phyloP scores from a whole-genome alignment of 2,113 vertebrate species.

The Hippocampus guttulatus region DNA sequence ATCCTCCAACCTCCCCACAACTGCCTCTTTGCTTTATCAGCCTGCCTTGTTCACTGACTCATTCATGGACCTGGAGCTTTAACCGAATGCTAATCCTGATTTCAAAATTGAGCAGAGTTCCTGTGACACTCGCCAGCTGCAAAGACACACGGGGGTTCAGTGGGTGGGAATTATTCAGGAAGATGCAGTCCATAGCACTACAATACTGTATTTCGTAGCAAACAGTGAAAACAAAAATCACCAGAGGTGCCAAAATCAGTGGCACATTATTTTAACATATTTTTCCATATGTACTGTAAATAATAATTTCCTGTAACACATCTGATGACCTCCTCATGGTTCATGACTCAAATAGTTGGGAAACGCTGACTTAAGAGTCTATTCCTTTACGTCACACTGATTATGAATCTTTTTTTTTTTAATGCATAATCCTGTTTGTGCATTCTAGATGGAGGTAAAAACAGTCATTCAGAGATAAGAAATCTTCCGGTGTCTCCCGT shows the following conservation, averaged over 20 bases:
- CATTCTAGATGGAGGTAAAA: neutral
- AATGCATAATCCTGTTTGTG: neutral
- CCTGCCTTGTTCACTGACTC: slow-evolving; percentile 50
- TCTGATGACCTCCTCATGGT: too few relatives aligned
- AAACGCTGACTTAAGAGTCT: neutral
- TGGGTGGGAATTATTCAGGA: slow-evolving; percentile 9
- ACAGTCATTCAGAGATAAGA: neutral
- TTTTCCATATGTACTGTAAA: too few relatives aligned
- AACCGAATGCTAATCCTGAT: slow-evolving; percentile 58
- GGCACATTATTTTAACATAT: too few relatives aligned
- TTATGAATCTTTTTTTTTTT: too few relatives aligned
- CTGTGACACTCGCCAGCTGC: slow-evolving; percentile 27
- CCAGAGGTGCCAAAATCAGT: too few relatives aligned
- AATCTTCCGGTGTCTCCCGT: neutral
- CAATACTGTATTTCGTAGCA: neutral
- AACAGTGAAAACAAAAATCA: neutral
- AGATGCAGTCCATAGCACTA: neutral
- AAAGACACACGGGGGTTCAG: slow-evolving; percentile 24
- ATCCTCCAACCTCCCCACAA: too few relatives aligned
- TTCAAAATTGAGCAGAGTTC: slow-evolving; percentile 48
- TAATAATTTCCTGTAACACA: too few relatives aligned
- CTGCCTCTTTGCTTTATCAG: neutral
- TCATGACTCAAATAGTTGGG: too few relatives aligned
- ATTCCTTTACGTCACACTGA: neutral
- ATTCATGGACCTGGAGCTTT: slow-evolving; percentile 44